Percentiles rank a stretch among this genome's conserved stretches.
These are phyloP conservation scores for Drosophila ambigua DNA, from an alignment of 1,140 invertebrate species.

Conservation along the genomic window DNA sequence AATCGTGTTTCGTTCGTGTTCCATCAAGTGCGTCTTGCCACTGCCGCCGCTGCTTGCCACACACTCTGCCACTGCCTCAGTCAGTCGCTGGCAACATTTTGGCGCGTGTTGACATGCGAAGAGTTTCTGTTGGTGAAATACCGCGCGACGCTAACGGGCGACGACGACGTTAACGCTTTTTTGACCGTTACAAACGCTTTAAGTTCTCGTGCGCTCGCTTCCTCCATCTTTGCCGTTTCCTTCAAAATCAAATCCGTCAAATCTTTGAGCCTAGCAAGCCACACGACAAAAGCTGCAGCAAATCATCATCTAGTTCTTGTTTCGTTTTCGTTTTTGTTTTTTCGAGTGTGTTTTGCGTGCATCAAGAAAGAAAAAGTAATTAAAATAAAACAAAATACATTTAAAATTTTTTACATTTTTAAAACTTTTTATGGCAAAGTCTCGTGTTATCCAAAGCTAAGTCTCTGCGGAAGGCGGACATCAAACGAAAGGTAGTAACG, in stretches of 20 bases:
- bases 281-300: constrained; percentile 31
- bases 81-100: constrained; percentile 83
- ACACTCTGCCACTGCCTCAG: constrained; percentile 10
- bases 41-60: constrained; percentile 9
- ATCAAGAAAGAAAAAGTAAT: constrained; percentile 29
- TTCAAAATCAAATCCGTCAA: constrained; percentile 1
- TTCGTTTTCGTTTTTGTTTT: constrained; percentile 16
- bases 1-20: constrained; percentile 5
- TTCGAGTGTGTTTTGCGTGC: constrained; percentile 31
- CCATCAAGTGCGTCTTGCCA: no score
- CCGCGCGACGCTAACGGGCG: constrained; percentile 41
- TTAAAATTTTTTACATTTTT: no score
- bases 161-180: constrained; percentile 50
- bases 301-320: constrained; percentile 9
- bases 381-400: constrained; percentile 12
- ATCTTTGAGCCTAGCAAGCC: neutral
- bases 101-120: constrained; percentile 83
- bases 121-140: constrained; percentile 55
- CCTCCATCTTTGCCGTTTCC: neutral
- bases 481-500: no score
- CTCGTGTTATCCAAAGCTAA: no score
- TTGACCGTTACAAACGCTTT: constrained; percentile 67
- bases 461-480: no score
- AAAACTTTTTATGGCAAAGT: no score
- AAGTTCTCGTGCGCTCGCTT: constrained; percentile 56